Percentiles rank a stretch among this genome's conserved stretches.
These are phyloP conservation scores for Vulpes lagopus DNA, from an alignment of 2,113 vertebrate genomes.

Conservation along the genomic window DNA sequence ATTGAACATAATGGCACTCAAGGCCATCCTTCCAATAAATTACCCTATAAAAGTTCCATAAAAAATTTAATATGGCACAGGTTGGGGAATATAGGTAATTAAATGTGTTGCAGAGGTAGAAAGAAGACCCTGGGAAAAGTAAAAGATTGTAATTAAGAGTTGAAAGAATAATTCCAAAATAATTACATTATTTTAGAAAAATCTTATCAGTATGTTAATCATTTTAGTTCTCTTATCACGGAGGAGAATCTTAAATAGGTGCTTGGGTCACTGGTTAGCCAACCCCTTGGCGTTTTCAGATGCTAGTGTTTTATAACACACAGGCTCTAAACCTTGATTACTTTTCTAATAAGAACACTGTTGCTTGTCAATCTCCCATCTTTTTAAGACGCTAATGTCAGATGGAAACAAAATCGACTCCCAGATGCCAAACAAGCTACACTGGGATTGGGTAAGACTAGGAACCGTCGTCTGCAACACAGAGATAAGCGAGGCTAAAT, in stretches of 20 bases:
- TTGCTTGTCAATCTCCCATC: slow-evolving; percentile 78
- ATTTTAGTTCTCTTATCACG: slow-evolving; percentile 45
- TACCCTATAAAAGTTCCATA: slow-evolving; percentile 71
- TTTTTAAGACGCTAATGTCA: slow-evolving; percentile 78
- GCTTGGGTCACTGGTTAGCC: slow-evolving; percentile 59
- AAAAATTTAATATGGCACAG: slow-evolving; percentile 70
- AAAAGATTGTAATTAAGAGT: slow-evolving; percentile 64
- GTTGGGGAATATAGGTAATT: slow-evolving; percentile 72
- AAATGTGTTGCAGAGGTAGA: slow-evolving; percentile 66
- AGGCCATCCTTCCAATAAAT: slow-evolving; percentile 69
- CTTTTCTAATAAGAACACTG: slow-evolving; percentile 79
- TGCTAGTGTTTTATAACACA: slow-evolving; percentile 61
- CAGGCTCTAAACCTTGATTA: slow-evolving; percentile 80
- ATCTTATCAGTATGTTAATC: slow-evolving; percentile 71
- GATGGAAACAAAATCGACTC: slow-evolving; percentile 62
- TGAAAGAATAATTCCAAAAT: slow-evolving; percentile 80
- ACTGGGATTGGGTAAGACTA: slow-evolving; percentile 61
- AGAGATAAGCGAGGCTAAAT: slow-evolving; percentile 74
- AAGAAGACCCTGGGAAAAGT: slow-evolving; percentile 39
- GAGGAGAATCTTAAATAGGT: slow-evolving; percentile 66
- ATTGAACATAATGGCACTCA: slow-evolving; percentile 65
- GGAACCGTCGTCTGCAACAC: slow-evolving; percentile 70
- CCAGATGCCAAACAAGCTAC: slow-evolving; percentile 68
- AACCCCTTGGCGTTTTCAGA: slow-evolving; percentile 38
- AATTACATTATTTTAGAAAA: slow-evolving; percentile 69